Percentiles rank a stretch among this genome's conserved stretches.
These are phyloP conservation scores for Conus canariensis DNA, from an alignment of 2,888 invertebrate species.

Conservation along the genomic window DNA sequence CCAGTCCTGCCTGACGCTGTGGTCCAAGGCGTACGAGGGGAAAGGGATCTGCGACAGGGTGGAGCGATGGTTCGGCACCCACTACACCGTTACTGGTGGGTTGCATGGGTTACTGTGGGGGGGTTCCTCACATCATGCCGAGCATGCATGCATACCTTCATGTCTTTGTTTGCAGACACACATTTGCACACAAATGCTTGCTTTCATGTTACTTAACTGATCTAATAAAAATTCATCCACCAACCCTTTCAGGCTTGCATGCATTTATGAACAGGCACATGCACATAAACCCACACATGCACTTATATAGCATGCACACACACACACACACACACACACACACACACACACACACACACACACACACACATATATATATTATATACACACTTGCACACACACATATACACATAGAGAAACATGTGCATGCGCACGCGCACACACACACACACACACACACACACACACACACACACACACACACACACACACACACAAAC, in stretches of 20 bases:
- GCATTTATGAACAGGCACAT: too few species aligned
- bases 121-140: too few species aligned
- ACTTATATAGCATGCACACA: too few species aligned
- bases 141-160: too few species aligned
- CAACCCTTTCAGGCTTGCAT: too few species aligned
- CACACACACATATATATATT: not conserved
- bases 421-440: not conserved
- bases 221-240: too few species aligned
- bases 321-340: not conserved
- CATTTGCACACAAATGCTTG: too few species aligned
- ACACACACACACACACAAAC: not conserved
- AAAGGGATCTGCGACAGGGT: constrained; percentile 82
- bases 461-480: not conserved
- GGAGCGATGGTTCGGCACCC: constrained; percentile 92
- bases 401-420: not conserved
- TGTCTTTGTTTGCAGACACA: too few species aligned
- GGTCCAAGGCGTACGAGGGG: constrained; percentile 83
- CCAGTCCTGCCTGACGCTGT: constrained; percentile 86
- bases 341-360: not conserved
- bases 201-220: too few species aligned
- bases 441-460: not conserved
- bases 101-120: constrained; percentile 31
- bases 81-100: constrained; percentile 85
- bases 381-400: not conserved
- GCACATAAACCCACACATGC: too few species aligned